Percentiles rank a stretch among this genome's conserved stretches.
Evolutionary conservation across 2,797 vertebrate genomes (phyloP).

Genomic region (Cyclopterus lumpus): DNA sequence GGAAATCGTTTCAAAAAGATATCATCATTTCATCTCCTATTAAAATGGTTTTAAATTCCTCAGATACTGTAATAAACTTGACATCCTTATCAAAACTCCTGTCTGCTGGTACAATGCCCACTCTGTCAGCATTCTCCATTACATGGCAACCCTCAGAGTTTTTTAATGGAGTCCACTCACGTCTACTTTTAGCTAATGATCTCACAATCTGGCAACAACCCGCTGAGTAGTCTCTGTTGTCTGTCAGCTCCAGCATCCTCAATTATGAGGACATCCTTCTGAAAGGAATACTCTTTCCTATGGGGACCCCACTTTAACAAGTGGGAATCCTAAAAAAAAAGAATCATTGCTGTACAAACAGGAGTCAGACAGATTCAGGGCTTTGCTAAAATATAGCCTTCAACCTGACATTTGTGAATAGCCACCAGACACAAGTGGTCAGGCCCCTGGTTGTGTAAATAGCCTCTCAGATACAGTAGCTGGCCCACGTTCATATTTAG

Average conservation of each 20-base stretch:
- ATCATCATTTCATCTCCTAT: not conserved
- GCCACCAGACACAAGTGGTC: constrained; percentile 33
- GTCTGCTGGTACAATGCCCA: constrained; percentile 13
- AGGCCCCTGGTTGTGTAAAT: constrained; percentile 29
- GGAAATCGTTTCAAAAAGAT: not conserved
- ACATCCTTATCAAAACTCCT: not conserved
- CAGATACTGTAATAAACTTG: constrained; percentile 8
- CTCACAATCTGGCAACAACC: constrained; percentile 59
- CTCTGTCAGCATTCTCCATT: constrained; percentile 29
- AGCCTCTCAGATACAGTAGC: constrained; percentile 46
- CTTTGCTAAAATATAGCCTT: constrained; percentile 18
- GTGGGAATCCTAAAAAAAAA: constrained; percentile 1
- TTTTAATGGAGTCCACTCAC: constrained; percentile 50
- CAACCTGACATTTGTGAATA: constrained; percentile 44
- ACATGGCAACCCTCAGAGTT: constrained; percentile 14
- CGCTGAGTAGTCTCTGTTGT: constrained; percentile 50
- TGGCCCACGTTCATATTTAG: constrained; percentile 48
- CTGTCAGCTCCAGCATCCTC: constrained; percentile 51
- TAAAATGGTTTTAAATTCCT: not conserved
- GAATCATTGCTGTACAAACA: constrained; percentile 22
- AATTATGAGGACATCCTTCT: constrained; percentile 53
- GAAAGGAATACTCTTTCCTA: constrained; percentile 51
- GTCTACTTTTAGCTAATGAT: constrained; percentile 61
- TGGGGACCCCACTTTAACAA: constrained; percentile 38
- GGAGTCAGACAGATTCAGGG: constrained; percentile 14